phyloP scores from a whole-genome alignment of 37 sponge, comb jelly and placozoan genomes.

The Halichondria panicea region DNA sequence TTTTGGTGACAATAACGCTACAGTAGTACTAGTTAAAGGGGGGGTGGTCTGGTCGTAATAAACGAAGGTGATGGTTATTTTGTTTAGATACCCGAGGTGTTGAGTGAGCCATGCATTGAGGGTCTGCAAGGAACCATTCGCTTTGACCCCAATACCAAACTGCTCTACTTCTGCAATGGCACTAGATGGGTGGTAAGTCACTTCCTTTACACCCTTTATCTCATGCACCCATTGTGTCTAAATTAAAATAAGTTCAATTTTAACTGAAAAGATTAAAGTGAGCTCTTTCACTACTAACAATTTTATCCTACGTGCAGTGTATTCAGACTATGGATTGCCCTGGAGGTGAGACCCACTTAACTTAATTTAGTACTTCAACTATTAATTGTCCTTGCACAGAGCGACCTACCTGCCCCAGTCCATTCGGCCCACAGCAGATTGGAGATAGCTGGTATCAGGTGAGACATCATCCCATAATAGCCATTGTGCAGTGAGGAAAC shows the following conservation, averaged over 20 bases:
- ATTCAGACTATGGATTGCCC: constrained; percentile 4
- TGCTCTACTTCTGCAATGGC: constrained; percentile 48
- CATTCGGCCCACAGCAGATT: constrained; percentile 15
- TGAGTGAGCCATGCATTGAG: constrained; percentile 14
- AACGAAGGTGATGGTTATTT: too few species aligned
- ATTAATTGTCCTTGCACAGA: too few species aligned
- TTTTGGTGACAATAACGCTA: too few species aligned
- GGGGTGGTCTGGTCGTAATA: too few species aligned
- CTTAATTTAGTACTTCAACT: background rate
- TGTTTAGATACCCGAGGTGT: background rate
- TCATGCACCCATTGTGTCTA: too few species aligned
- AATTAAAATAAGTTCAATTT: too few species aligned
- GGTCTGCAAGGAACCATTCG: constrained; percentile 24
- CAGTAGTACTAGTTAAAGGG: too few species aligned
- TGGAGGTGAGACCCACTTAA: constrained; percentile 15
- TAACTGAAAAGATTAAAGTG: background rate
- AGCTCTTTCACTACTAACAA: background rate
- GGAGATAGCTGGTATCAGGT: constrained; percentile 45
- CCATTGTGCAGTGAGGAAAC: too few species aligned
- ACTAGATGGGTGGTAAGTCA: constrained; percentile 25
- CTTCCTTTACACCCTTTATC: background rate
- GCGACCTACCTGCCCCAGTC: constrained; percentile 15
- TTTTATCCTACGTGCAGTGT: constrained; percentile 19
- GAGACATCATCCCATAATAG: too few species aligned
- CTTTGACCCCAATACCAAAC: constrained; percentile 9